Conservation (phyloP, 2,888 invertebrate genomes). For the Pantelozetes paolii region DNA sequence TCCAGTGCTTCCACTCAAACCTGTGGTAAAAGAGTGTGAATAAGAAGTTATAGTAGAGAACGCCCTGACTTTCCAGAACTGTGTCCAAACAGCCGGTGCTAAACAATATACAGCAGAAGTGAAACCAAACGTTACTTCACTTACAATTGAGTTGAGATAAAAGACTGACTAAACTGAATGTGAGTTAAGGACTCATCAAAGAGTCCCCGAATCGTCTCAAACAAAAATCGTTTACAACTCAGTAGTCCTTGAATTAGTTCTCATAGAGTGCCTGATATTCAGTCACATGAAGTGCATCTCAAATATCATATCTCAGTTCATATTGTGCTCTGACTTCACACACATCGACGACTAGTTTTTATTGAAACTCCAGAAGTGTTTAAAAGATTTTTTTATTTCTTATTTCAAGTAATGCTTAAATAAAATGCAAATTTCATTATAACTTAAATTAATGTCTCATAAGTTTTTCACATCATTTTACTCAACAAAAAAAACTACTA, state of each 20-base stretch:
- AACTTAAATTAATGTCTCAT: not conserved
- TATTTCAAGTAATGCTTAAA: conserved; percentile 2
- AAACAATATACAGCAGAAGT: no score
- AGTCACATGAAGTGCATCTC: not conserved
- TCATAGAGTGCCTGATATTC: not conserved
- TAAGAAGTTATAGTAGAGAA: conserved; percentile 7
- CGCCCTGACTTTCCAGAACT: not conserved
- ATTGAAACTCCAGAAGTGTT: not conserved
- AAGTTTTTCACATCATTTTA: conserved; percentile 1
- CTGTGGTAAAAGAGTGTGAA: not conserved
- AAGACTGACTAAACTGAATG: conserved; percentile 5
- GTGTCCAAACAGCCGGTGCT: not conserved
- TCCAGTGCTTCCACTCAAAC: not conserved
- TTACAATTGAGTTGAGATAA: not conserved
- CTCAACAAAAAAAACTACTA: not conserved
- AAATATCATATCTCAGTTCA: conserved; percentile 6
- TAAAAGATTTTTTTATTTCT: not conserved
- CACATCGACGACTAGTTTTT: not conserved
- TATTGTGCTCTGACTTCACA: conserved; percentile 10
- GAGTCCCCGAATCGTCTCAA: not conserved
- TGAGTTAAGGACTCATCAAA: conserved; percentile 14
- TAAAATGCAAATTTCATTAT: not conserved
- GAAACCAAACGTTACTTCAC: conserved; percentile 16
- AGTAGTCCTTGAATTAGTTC: conserved; percentile 26
- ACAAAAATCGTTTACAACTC: not conserved